Percentiles rank a stretch among this genome's conserved stretches.
Conservation (phyloP, 1,140 invertebrate genomes). For the Scaptodrosophila lebanonensis region DNA sequence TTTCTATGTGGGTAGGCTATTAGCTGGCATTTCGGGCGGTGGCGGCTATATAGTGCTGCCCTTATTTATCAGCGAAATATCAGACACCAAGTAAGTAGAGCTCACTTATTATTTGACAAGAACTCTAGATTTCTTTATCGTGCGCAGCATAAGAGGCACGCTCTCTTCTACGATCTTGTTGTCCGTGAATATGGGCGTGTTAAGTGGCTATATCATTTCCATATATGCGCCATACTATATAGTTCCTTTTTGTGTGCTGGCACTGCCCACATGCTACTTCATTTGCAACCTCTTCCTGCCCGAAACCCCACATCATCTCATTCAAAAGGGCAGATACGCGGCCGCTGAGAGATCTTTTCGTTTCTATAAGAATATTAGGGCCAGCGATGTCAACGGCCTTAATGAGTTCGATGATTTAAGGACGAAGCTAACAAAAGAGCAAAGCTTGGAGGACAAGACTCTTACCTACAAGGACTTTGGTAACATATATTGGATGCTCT, state of each 20-base stretch:
- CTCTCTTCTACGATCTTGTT: constrained; percentile 56
- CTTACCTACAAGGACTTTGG: constrained; percentile 55
- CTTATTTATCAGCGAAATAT: constrained; percentile 64
- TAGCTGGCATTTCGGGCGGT: constrained; percentile 70
- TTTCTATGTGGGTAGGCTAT: constrained; percentile 72
- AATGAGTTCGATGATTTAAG: constrained; percentile 48
- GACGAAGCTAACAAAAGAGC: constrained; percentile 29
- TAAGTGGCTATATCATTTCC: constrained; percentile 78
- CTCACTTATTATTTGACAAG: neutral
- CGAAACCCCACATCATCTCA: constrained; percentile 87
- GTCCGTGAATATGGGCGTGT: constrained; percentile 52
- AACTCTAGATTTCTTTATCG: neutral
- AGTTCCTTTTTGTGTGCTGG: constrained; percentile 82
- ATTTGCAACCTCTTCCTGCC: constrained; percentile 84
- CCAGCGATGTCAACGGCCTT: constrained; percentile 24
- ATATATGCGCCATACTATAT: constrained; percentile 81
- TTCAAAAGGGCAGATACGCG: constrained; percentile 80
- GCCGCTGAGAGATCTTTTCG: constrained; percentile 82
- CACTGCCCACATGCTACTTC: constrained; percentile 83
- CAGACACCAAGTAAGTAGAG: constrained; percentile 69
- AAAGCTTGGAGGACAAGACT: constrained; percentile 21
- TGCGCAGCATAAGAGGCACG: constrained; percentile 55
- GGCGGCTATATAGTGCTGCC: constrained; percentile 59
- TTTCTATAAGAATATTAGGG: constrained; percentile 56
- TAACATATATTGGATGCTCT: too few relatives aligned